Base-by-base conservation (phyloP, 2,797 vertebrate species). In the Sebastes flavidus region DNA sequence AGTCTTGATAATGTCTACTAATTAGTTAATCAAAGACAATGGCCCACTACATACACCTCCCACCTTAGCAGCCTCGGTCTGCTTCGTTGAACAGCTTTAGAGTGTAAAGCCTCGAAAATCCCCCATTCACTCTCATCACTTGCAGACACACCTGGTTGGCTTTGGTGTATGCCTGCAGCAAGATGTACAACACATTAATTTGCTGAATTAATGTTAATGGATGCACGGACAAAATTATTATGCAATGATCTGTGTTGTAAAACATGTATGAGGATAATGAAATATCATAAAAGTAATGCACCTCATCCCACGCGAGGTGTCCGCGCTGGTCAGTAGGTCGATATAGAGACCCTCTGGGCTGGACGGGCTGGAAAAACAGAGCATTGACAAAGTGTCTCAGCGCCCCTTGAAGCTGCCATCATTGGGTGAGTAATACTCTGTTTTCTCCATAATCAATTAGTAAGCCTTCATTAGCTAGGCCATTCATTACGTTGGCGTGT, bases 21-120 rank as follows among this genome's bases (percentile, higher is more conserved):
- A 96, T 96, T 95, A 93, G 94, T 95, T 95, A 95, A 95, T 96
- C 95, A 95, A 94, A 95, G 93, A 94, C 93, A 94, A 92, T 86
- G 89, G 87, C 85, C 86, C 89, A 82, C 81, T 86, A 88, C 92
- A 90, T 86, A 91, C 89, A 90, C 91, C 93, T 90, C 87, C 91
- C 84, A 90, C 83, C 87, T 93, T 91, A 83, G 85, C 89, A 89
- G 92, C 89, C 91, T 89, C 87, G 90, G 82, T 87, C 82, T 80
- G 87, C 88, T 90, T 90, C 91, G 83, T 9, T 92, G 87, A 92
- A 88, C 86, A 86, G 84, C 87, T 90, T 72, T 83, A 72, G 87
- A 82, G 79, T 75, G 65, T 85, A 85, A 90, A 89, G 80, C 86
- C 78, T 82, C 27, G 34, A 88, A 67, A 91, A 92, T 88, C 86